Evolutionary conservation across 2,113 vertebrate species (phyloP), one percentile per base, ranked within the genome.

Genomic region (Callorhinus ursinus): DNA sequence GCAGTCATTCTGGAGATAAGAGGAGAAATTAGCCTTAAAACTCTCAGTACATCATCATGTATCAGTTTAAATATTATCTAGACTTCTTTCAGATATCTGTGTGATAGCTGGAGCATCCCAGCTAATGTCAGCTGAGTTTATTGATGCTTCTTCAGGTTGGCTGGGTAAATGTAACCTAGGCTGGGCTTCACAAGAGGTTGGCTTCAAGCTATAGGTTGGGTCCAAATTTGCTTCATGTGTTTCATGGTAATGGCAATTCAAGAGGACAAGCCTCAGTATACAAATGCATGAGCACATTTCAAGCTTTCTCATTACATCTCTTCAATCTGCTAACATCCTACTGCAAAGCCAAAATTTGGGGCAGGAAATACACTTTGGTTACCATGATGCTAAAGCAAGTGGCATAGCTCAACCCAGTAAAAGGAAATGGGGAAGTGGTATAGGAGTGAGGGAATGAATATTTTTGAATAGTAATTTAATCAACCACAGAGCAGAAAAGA

Each of bases 401-500:
- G 26, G 49, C 1, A 4, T 31, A 63, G 19, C 53, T 76, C 65
- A 92, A 59, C 4, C 21, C 9, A 2, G 21, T 36, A 89, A 82
- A 39, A 49, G 33, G 7, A 88, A 74, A 53, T 61, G 2, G 16
- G 10, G 1, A 19, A 28, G 22, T 59, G 33, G 53, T 51, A 1
- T 71, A 76, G 4, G 5, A 53, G 3, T 53, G 12, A 36, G 61
- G 39, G 19, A 33, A 36, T 55, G 49, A 65, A 36, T 90, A 16
- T 36, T 74, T 87, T 94, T 71, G 1, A 93, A 74, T 21, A 76
- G 3, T 71, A 77, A 57, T 91, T 94, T 81, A 81, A 93, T 85
- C 76, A 51, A 10, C 28, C 19, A 24, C 42, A 53, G 33, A 51
- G 13, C 26, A n/a, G 24, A 55, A 88, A 59, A 82, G 14, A 92